Conservation (phyloP, 2,888 invertebrate species). For the Sinodicranocentrus sp. region DNA sequence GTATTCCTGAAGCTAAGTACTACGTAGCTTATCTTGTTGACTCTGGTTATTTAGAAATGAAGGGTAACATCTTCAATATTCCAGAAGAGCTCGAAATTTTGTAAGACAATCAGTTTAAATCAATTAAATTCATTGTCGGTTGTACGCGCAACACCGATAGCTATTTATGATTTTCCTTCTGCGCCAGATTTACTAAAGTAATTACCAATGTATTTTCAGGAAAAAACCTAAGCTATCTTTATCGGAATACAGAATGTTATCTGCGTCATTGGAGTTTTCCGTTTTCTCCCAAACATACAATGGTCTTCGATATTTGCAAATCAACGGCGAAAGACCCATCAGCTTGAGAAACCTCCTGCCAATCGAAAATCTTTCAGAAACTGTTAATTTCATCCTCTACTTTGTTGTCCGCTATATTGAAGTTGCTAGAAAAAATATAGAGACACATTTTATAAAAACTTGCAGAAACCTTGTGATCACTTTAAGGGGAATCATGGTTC, state of each 20-base stretch:
- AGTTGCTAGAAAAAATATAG: not conserved
- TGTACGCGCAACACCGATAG: no score
- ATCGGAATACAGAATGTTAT: slow-evolving; percentile 22
- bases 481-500: slow-evolving; percentile 25
- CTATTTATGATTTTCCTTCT: no score
- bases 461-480: slow-evolving; percentile 21
- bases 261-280: slow-evolving; percentile 27
- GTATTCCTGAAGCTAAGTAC: slow-evolving; percentile 2
- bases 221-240: slow-evolving; percentile 4
- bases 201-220: not conserved
- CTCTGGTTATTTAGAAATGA: not conserved
- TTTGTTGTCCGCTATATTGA: not conserved
- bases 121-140: no score
- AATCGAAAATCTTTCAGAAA: not conserved
- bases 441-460: slow-evolving; percentile 31
- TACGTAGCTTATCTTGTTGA: slow-evolving; percentile 24
- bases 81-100: not conserved
- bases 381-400: not conserved
- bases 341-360: no score
- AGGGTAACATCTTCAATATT: not conserved
- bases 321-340: no score
- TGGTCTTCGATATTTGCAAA: no score
- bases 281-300: slow-evolving; percentile 21
- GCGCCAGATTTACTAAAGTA: no score
- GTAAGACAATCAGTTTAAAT: slow-evolving; percentile 4